Conservation (phyloP, 2,888 invertebrate species). For the Aleiodes leptofemur region DNA sequence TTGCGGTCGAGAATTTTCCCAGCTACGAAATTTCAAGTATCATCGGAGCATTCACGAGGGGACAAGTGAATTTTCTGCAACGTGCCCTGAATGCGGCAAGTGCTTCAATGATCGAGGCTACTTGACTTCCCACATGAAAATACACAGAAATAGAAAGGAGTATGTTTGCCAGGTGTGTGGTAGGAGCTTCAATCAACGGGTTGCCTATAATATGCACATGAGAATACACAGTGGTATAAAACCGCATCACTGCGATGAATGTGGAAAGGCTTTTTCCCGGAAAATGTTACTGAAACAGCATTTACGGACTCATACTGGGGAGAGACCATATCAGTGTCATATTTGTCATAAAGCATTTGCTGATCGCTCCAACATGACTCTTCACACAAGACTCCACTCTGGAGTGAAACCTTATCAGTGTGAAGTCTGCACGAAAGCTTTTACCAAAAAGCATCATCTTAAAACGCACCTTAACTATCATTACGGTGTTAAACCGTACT, state of each 20-base stretch:
- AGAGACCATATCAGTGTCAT: conserved; percentile 87
- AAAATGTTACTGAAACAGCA: conserved; percentile 92
- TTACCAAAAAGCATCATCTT: conserved; percentile 90
- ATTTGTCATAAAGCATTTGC: conserved; percentile 90
- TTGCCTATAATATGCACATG: conserved; percentile 92
- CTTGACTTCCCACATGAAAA: conserved; percentile 90
- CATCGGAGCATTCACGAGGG: conserved; percentile 88
- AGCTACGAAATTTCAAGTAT: conserved; percentile 89
- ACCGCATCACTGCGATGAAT: conserved; percentile 85
- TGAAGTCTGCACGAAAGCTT: conserved; percentile 84
- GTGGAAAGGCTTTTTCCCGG: conserved; percentile 88
- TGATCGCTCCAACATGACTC: conserved; percentile 89
- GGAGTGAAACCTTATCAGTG: conserved; percentile 86
- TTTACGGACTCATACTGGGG: conserved; percentile 88
- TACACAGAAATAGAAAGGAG: conserved; percentile 88
- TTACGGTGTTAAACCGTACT: conserved; percentile 88
- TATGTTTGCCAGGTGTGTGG: conserved; percentile 89
- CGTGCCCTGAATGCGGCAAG: conserved; percentile 87
- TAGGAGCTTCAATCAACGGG: conserved; percentile 90
- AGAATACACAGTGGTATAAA: conserved; percentile 89
- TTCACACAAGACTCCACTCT: conserved; percentile 87
- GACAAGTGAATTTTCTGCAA: conserved; percentile 87
- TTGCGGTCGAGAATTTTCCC: conserved; percentile 89
- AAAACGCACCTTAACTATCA: conserved; percentile 91
- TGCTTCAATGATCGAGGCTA: conserved; percentile 90